These are phyloP conservation scores for Rhinogobio ventralis DNA, from an alignment of 2,797 vertebrate genomes.

Conservation along the genomic window DNA sequence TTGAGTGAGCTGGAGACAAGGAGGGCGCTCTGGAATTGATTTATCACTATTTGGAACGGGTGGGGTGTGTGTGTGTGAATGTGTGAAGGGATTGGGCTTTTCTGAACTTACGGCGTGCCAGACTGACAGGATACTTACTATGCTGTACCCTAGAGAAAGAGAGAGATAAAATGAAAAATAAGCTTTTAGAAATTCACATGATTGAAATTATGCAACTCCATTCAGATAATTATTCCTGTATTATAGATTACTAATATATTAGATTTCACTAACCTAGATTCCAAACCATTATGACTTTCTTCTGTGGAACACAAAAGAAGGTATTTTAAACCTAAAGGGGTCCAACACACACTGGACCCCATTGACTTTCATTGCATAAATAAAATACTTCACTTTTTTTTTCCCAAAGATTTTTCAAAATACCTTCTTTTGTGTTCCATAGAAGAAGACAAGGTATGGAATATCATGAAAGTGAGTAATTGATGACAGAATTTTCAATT, in stretches of 20 bases:
- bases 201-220: constrained; percentile 8
- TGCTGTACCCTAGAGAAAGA: constrained; percentile 31
- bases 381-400: neutral
- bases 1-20: constrained; percentile 51
- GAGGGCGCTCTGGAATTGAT: constrained; percentile 52
- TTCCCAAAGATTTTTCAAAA: neutral
- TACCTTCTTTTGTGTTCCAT: neutral
- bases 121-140: constrained; percentile 41
- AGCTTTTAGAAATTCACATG: constrained; percentile 20
- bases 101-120: constrained; percentile 22
- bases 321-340: neutral
- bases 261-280: constrained; percentile 22
- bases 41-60: constrained; percentile 46
- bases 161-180: constrained; percentile 25
- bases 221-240: constrained; percentile 21
- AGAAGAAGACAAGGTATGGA: neutral
- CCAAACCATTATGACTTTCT: neutral
- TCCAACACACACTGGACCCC: neutral
- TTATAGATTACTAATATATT: constrained; percentile 3
- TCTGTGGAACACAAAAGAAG: neutral
- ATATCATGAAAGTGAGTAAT: neutral
- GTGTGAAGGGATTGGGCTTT: constrained; percentile 43
- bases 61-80: constrained; percentile 29
- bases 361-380: neutral
- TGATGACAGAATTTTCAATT: neutral